phyloP scores from a whole-genome alignment of 2,113 vertebrate species.

The Pycnonotus jocosus region DNA sequence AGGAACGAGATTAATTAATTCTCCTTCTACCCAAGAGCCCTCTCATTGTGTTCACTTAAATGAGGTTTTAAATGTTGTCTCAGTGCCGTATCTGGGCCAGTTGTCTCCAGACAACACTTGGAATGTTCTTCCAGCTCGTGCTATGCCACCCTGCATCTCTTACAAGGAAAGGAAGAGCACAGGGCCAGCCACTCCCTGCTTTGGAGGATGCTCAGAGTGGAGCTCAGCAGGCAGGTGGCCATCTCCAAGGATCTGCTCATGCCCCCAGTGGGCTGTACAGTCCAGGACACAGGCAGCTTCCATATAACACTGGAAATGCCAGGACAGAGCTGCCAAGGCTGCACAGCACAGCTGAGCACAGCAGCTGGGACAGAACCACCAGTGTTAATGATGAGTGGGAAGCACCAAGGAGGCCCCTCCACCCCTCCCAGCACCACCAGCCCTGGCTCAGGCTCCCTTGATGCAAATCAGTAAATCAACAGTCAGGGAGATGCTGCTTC shows the following conservation, averaged over 20 bases:
- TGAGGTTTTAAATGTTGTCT: slow-evolving; percentile 72
- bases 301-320: accelerated
- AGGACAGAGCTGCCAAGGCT: background rate
- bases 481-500: background rate
- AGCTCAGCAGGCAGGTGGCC: background rate
- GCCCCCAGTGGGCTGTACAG: accelerated
- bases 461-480: background rate
- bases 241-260: background rate
- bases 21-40: slow-evolving; percentile 74
- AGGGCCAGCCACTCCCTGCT: background rate
- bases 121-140: background rate
- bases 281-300: accelerated
- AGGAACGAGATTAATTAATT: slow-evolving; percentile 78
- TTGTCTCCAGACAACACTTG: slow-evolving; percentile 71
- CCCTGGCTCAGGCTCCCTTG: background rate
- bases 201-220: background rate
- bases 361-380: background rate
- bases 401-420: background rate
- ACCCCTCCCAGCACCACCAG: background rate
- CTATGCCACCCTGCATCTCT: background rate
- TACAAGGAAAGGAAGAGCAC: background rate
- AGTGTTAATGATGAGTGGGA: accelerated
- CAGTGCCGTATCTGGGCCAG: slow-evolving; percentile 45
- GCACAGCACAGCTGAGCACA: background rate
- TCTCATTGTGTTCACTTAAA: slow-evolving; percentile 75